These are phyloP conservation scores for Erebia ligea DNA, from an alignment of 2,888 invertebrate genomes.

Conservation along the genomic window DNA sequence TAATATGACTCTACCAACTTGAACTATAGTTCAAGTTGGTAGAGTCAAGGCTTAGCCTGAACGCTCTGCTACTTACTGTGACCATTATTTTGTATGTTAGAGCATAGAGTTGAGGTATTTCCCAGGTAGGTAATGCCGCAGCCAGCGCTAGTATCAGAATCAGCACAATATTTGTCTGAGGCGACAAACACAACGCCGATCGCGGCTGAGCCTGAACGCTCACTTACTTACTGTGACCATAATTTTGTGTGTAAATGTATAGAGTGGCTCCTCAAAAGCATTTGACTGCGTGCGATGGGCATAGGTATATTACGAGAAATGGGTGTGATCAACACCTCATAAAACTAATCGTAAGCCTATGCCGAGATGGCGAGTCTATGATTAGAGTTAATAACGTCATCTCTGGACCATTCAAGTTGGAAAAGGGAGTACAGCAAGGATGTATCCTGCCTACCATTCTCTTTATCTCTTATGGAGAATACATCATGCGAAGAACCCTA, in stretches of 20 bases:
- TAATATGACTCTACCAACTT: too few relatives aligned
- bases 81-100: too few relatives aligned
- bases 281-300: too few relatives aligned
- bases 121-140: neutral
- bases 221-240: constrained; percentile 33
- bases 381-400: too few relatives aligned
- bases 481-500: neutral
- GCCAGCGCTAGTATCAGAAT: neutral
- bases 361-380: too few relatives aligned
- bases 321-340: too few relatives aligned
- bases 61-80: too few relatives aligned
- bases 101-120: neutral
- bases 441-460: neutral
- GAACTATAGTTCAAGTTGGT: too few relatives aligned
- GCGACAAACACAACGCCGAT: constrained; percentile 40
- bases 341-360: too few relatives aligned
- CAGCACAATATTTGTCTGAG: constrained; percentile 43
- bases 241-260: too few relatives aligned
- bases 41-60: too few relatives aligned
- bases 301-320: neutral
- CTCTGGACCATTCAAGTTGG: neutral
- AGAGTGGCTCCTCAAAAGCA: too few relatives aligned
- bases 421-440: neutral
- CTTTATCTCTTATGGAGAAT: constrained; percentile 32
- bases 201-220: constrained; percentile 36